Evolutionary conservation across 2,888 invertebrate species (phyloP), one percentile per base, ranked within the genome.

Genomic region (Hedya salicella): DNA sequence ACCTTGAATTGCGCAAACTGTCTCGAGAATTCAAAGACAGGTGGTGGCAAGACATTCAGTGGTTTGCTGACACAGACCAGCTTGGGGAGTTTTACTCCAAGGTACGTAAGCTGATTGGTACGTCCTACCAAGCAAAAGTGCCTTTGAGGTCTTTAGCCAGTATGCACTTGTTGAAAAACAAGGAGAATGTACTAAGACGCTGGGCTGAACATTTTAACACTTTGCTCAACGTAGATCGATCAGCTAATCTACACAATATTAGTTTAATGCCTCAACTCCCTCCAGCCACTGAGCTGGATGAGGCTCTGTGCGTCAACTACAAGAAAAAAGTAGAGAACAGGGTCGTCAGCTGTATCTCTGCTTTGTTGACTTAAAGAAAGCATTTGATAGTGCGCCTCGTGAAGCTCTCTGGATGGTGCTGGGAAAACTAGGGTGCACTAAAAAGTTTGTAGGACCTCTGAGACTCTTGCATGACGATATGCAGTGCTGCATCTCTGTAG

Each of bases 191-290:
- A 2, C 42, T 70, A 1, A 59, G 48, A 13, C 62, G 71, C 4
- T 71, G 68, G 69, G 25, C 66, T 8, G 59, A 70, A 16, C 67
- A 69, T 19, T 72, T 70, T 16, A 68, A 66, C 16, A 65, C 9
- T 5, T 46, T 70, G 52, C 70, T 69, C 6, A 70, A 70, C 44
- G 61, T 68, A 13, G 67, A 70, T 54, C 59, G 63, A 32, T 19
- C 59, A 25, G 64, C 49, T 36, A 68, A 67, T 62, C 40, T 71
- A 6, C 2, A 39, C 0, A 16, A 56, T 17, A 61, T 67, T 14
- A 57, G 49, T 17, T 49, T 40, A 8, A 42, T 67, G 40, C 25
- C 25, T 25, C 25, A 25, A 25, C 25, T 25, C 25, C 25, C 25
- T 6, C 6, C 25, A 5, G 25, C 25, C 25, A 25, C 6, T 25